These are phyloP conservation scores for Rhinoraja longicauda DNA, from an alignment of 2,797 vertebrate genomes.

Conservation along the genomic window DNA sequence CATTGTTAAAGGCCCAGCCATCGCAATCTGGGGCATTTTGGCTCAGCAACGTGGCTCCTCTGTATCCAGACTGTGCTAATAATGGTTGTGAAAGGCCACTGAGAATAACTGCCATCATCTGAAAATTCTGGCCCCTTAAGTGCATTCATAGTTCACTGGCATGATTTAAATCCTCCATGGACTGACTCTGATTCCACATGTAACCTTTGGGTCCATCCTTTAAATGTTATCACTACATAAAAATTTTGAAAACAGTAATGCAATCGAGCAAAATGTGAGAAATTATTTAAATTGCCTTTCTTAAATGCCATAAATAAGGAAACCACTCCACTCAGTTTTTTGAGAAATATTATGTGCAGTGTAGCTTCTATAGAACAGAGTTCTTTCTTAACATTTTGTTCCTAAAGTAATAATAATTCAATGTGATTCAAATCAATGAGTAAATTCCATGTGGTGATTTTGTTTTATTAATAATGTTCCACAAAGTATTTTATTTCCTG, in stretches of 20 bases:
- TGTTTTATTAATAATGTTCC: neutral
- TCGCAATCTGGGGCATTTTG: too few species aligned
- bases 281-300: neutral
- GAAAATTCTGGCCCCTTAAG: too few species aligned
- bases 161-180: neutral
- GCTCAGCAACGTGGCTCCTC: too few species aligned
- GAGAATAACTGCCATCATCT: too few species aligned
- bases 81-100: too few species aligned
- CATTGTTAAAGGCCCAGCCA: too few species aligned
- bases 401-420: neutral
- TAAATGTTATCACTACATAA: neutral
- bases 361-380: neutral
- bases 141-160: neutral
- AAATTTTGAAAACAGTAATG: too few species aligned
- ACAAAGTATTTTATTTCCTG: neutral
- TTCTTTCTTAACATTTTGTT: neutral
- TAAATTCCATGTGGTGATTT: neutral
- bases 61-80: too few species aligned
- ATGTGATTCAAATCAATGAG: neutral
- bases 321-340: neutral
- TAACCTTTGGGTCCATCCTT: neutral
- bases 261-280: neutral
- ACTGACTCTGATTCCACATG: neutral
- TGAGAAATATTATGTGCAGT: neutral
- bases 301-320: neutral